Evolutionary conservation across 2,888 invertebrate genomes (phyloP).

Genomic region (Opisthograptis luteolata): DNA sequence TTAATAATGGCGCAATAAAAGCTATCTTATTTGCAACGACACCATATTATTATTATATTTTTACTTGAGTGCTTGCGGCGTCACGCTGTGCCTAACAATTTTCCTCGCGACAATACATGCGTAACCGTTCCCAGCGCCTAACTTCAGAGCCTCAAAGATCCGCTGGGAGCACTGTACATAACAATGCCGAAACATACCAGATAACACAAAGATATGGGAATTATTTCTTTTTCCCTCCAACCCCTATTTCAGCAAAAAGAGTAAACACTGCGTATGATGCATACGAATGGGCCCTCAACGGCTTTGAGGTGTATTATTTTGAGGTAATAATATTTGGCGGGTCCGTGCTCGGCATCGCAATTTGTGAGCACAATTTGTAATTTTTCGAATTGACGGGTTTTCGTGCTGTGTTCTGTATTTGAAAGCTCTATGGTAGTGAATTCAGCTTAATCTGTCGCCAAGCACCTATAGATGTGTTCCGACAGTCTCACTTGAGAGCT

Average conservation of each 20-base stretch:
- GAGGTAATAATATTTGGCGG: constrained; percentile 35
- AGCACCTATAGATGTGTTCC: too few species aligned
- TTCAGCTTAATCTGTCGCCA: too few species aligned
- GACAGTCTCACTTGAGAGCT: too few species aligned
- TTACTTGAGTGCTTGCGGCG: too few species aligned
- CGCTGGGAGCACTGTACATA: background rate
- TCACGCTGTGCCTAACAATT: too few species aligned
- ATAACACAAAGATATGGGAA: constrained; percentile 18
- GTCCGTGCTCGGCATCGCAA: constrained; percentile 28
- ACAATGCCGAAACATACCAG: constrained; percentile 7
- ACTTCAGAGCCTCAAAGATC: too few species aligned
- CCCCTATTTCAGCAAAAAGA: constrained; percentile 30
- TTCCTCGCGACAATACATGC: too few species aligned
- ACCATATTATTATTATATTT: too few species aligned
- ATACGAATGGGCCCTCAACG: constrained; percentile 35
- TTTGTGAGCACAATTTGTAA: constrained; percentile 8
- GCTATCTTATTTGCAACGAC: too few species aligned
- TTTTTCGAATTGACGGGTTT: constrained; percentile 12
- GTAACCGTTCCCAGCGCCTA: too few species aligned
- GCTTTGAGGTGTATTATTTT: constrained; percentile 33
- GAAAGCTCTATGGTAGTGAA: too few species aligned
- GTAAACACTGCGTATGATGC: constrained; percentile 37
- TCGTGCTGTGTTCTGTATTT: background rate
- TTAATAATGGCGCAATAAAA: too few species aligned
- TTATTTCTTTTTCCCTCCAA: constrained; percentile 18